phyloP scores from a whole-genome alignment of 1,140 invertebrate species.

The Marisa cornuarietis region DNA sequence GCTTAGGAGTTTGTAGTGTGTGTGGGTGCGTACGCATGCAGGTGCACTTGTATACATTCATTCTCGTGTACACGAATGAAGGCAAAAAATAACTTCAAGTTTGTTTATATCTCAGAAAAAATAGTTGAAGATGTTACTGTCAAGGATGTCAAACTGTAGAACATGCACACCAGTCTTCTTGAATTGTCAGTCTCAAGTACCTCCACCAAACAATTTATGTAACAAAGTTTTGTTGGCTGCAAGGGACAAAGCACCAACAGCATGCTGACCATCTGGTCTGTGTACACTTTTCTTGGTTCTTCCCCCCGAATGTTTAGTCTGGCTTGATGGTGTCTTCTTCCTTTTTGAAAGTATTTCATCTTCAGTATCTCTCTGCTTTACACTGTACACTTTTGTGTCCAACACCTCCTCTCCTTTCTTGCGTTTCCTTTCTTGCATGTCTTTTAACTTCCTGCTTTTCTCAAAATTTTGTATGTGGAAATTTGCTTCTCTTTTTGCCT shows the following conservation, averaged over 20 bases:
- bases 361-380: slow-evolving; percentile 54
- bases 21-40: neutral
- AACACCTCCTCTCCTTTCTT: slow-evolving; percentile 28
- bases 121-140: too few species aligned
- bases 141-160: neutral
- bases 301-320: neutral
- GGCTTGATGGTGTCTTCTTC: neutral
- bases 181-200: neutral
- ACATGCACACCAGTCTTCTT: neutral
- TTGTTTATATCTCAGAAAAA: too few species aligned
- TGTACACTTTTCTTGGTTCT: slow-evolving; percentile 1
- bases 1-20: neutral
- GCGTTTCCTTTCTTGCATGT: slow-evolving; percentile 49
- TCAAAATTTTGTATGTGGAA: slow-evolving; percentile 86
- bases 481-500: slow-evolving; percentile 81
- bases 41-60: neutral
- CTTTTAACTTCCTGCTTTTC: slow-evolving; percentile 77
- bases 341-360: slow-evolving; percentile 51
- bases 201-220: slow-evolving; percentile 19
- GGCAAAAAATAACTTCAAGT: neutral
- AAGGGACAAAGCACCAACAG: slow-evolving; percentile 13
- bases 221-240: slow-evolving; percentile 15
- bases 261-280: slow-evolving; percentile 12
- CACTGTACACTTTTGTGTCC: slow-evolving; percentile 23
- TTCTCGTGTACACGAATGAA: neutral